Evolutionary conservation across 2,888 invertebrate species (phyloP).

Genomic region (Hymenopus coronatus): DNA sequence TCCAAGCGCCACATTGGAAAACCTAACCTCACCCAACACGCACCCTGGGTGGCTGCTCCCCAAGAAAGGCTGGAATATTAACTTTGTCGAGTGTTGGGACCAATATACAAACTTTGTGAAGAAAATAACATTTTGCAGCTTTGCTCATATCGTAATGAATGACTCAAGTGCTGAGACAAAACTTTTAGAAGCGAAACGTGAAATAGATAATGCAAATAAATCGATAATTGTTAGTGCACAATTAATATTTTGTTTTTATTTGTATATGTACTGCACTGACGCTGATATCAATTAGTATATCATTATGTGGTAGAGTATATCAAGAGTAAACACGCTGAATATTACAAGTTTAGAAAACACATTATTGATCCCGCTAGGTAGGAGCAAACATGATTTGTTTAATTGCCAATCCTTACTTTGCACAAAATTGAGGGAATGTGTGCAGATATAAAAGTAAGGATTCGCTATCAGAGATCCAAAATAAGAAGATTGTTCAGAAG

Average conservation of each 20-base stretch:
- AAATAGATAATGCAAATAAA: background rate
- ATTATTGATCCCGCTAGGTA: no score
- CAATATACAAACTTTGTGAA: background rate
- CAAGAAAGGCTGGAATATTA: background rate
- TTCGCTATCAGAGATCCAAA: no score
- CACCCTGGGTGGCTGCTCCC: background rate
- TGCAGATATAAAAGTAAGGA: no score
- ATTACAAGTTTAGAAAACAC: no score
- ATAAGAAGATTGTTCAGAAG: no score
- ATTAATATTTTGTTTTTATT: background rate
- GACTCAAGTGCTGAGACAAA: background rate
- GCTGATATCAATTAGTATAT: background rate
- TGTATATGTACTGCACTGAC: background rate
- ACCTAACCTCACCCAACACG: no score
- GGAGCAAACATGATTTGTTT: no score
- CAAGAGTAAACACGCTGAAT: background rate
- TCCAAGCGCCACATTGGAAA: no score
- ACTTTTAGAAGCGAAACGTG: background rate
- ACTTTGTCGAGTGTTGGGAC: background rate
- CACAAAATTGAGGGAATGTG: no score
- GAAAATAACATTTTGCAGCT: no score
- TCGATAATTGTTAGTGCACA: background rate
- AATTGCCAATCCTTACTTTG: no score
- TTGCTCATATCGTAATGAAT: no score
- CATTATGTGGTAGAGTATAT: background rate